phyloP scores from a whole-genome alignment of 2,113 vertebrate genomes.

The Tenebrosternarchus preto region DNA sequence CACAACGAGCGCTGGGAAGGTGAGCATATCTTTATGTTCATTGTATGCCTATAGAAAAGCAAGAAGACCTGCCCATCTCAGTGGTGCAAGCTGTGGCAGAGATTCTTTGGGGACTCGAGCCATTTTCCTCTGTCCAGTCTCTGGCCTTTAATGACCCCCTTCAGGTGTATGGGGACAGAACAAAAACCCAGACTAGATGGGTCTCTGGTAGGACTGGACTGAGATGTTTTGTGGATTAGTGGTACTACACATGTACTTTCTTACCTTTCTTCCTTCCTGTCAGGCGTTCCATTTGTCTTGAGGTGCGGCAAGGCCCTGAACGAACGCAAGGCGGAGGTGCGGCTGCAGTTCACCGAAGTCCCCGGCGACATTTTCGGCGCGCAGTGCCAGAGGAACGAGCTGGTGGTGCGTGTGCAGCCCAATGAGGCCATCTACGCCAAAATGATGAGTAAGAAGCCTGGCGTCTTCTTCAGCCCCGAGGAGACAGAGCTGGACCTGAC shows the following conservation, averaged over 20 bases:
- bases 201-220: no score
- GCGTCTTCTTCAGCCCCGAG: slow-evolving; percentile 85
- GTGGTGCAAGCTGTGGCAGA: no score
- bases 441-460: slow-evolving; percentile 95
- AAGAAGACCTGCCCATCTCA: no score
- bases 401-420: slow-evolving; percentile 90
- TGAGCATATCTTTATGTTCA: neutral
- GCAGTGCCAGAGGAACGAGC: slow-evolving; percentile 85
- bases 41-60: neutral
- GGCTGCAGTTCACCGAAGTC: slow-evolving; percentile 89
- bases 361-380: slow-evolving; percentile 86
- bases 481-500: slow-evolving; percentile 92
- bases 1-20: slow-evolving; percentile 75
- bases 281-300: slow-evolving; percentile 89
- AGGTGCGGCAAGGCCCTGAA: slow-evolving; percentile 92
- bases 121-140: no score
- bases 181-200: no score
- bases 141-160: no score
- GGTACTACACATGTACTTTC: no score
- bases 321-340: slow-evolving; percentile 88
- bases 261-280: no score
- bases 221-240: no score
- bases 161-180: no score
- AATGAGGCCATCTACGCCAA: slow-evolving; percentile 91
- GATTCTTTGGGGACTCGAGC: no score